phyloP scores from a whole-genome alignment of 1,140 invertebrate genomes.

The Drosophila orosa region DNA sequence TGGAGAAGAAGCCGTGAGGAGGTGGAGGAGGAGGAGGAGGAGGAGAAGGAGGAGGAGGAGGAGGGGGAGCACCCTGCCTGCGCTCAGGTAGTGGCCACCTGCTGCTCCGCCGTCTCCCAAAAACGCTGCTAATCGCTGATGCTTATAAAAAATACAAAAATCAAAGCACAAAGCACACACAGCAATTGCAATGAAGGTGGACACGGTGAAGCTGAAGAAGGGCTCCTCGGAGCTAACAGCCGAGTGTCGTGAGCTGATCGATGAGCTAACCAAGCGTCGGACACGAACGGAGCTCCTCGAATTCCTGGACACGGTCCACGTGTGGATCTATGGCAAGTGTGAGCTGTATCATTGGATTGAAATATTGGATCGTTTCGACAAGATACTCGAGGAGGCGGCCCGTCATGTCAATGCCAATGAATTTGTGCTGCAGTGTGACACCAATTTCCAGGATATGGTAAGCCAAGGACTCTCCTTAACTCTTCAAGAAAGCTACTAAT shows the following conservation, averaged over 20 bases:
- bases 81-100: constrained; percentile 31
- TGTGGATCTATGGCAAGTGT: constrained; percentile 96
- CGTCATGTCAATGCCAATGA: constrained; percentile 87
- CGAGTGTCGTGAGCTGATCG: constrained; percentile 93
- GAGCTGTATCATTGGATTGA: constrained; percentile 96
- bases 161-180: too few relatives aligned
- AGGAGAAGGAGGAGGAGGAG: constrained; percentile 6
- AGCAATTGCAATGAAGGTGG: constrained; percentile 92
- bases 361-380: constrained; percentile 93
- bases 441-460: constrained; percentile 88
- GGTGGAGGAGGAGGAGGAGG: too few relatives aligned
- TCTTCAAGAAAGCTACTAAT: not conserved
- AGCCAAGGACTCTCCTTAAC: constrained; percentile 7
- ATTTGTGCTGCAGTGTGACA: constrained; percentile 93
- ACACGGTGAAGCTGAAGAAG: constrained; percentile 93
- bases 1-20: too few relatives aligned
- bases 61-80: constrained; percentile 33
- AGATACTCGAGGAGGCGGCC: constrained; percentile 91
- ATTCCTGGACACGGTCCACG: constrained; percentile 91
- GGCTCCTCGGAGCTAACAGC: constrained; percentile 94
- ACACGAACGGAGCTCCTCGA: constrained; percentile 89
- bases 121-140: not conserved
- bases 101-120: constrained; percentile 31
- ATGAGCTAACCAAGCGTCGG: constrained; percentile 89
- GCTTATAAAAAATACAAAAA: too few relatives aligned